phyloP scores from a whole-genome alignment of 64 coral and sea anemone genomes.

The Pachyseris speciosa region DNA sequence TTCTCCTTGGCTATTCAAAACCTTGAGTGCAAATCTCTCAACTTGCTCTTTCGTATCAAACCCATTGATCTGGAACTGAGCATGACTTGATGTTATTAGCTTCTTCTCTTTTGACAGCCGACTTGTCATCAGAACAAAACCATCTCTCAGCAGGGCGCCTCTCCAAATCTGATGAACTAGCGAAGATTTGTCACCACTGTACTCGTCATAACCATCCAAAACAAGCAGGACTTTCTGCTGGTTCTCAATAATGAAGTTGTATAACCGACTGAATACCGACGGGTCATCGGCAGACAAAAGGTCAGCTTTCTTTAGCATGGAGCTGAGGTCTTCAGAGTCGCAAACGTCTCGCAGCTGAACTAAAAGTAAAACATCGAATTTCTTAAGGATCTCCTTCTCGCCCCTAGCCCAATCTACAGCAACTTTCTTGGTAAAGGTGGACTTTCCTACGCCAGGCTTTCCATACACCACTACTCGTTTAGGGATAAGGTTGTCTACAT shows the following conservation, averaged over 20 bases:
- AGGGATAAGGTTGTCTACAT: neutral
- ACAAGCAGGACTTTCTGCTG: too few relatives aligned
- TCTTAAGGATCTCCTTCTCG: neutral
- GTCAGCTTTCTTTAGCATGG: neutral
- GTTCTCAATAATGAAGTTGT: too few relatives aligned
- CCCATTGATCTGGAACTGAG: constrained; percentile 30
- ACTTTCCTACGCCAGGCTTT: too few relatives aligned
- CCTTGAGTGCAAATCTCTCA: constrained; percentile 6
- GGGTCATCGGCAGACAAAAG: neutral
- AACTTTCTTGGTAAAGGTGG: neutral
- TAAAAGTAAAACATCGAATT: neutral
- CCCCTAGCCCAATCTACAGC: neutral
- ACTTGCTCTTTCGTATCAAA: constrained; percentile 23
- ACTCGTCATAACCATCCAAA: too few relatives aligned
- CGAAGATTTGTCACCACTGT: neutral
- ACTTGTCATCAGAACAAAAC: constrained; percentile 42
- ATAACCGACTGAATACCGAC: too few relatives aligned
- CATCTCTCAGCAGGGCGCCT: neutral
- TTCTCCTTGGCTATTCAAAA: neutral
- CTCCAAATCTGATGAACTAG: too few relatives aligned
- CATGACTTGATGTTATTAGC: neutral
- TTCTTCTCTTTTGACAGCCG: too few relatives aligned
- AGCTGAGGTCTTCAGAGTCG: neutral
- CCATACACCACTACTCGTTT: too few relatives aligned
- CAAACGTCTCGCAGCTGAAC: neutral